Base-by-base conservation (phyloP, 1,140 invertebrate genomes). In the Mizuhopecten yessoensis region DNA sequence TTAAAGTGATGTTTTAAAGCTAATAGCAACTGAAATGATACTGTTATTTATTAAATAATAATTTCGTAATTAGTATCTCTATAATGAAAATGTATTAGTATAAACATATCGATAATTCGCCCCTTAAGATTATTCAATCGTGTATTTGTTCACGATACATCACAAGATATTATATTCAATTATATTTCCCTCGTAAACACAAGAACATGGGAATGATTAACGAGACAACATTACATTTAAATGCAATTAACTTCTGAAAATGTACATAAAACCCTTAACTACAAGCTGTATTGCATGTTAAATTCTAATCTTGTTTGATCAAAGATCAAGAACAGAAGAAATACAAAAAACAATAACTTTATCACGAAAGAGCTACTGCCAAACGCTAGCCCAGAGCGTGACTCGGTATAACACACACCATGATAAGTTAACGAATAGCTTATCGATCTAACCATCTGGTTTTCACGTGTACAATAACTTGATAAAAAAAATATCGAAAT, bases 261-360 rank as follows among this genome's bases (percentile, higher is more conserved):
- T 75, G 57, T 75, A 75, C 57, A 75, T 75, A 75, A 75, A 75
- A 75, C 57, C 57, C 57, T 75, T 75, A 75, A 75, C 17, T 75
- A 75, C 57, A 75, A 75, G n/a, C 29, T 75, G 57, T 75, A 75
- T 75, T 29, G 57, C 57, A 75, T 75, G 57, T 75, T 29, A 75
- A 75, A 75, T 75, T 75, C 57, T 29, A 29, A 75, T 75, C 17
- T 75, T 29, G 57, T 75, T 75, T 75, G 57, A 75, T 75, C 57
- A 75, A 75, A 75, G 57, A 29, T 75, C 57, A 75, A 75, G 57
- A 75, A 29, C n/a, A n/a, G 57, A 75, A 75, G 23, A 75, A 75
- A n/a, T 45, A 29, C 57, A 23, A 75, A n/a, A 75, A 75, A 75
- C n/a, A n/a, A 29, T 75, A n/a, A 17, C 9, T 75, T 29, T 75